Conservation (phyloP, 2,888 invertebrate genomes). For the Lepetodrilus schrolli region DNA sequence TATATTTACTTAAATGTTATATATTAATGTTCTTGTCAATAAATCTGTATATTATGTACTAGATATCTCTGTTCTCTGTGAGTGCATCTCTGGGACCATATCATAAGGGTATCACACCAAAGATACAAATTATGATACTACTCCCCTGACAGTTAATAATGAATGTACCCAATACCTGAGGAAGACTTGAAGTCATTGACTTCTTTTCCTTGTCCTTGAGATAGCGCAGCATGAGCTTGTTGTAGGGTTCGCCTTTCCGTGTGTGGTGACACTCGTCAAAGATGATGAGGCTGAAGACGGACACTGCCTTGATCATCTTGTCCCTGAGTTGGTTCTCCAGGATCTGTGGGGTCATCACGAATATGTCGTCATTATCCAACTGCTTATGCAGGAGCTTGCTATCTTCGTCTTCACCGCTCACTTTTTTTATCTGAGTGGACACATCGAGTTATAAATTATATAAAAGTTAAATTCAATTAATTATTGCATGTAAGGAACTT, state of each 20-base stretch:
- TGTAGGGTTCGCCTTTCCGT: slow-evolving; percentile 51
- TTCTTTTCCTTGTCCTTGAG: slow-evolving; percentile 29
- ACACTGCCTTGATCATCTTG: slow-evolving; percentile 30
- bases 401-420: slow-evolving; percentile 37
- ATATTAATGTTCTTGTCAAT: too few species aligned
- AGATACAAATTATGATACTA: too few species aligned
- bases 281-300: slow-evolving; percentile 46
- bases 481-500: too few species aligned
- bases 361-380: slow-evolving; percentile 43
- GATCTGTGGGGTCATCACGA: slow-evolving; percentile 72
- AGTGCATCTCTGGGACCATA: too few species aligned
- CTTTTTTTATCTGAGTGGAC: slow-evolving; percentile 30
- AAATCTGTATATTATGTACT: too few species aligned
- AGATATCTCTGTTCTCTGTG: too few species aligned
- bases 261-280: slow-evolving; percentile 58
- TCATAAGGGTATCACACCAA: too few species aligned
- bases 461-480: too few species aligned
- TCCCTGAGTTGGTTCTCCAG: slow-evolving; percentile 58
- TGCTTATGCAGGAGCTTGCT: slow-evolving; percentile 34
- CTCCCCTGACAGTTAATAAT: background rate
- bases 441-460: too few species aligned
- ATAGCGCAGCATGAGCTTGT: slow-evolving; percentile 47
- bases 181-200: background rate
- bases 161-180: background rate
- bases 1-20: too few species aligned